Base-by-base conservation (phyloP, 2,888 invertebrate genomes). In the Drosophila austrosaltans region DNA sequence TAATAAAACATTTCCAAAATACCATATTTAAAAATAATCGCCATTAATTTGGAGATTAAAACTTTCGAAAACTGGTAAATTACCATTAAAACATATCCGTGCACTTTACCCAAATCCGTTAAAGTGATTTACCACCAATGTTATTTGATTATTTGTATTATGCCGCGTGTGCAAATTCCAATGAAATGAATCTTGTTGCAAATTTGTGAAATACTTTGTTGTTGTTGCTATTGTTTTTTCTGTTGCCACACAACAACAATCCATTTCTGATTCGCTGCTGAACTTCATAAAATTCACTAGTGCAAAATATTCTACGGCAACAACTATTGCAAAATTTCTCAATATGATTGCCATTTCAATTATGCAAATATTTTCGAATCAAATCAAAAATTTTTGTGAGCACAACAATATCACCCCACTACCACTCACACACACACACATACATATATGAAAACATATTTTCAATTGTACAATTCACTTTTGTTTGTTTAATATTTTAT, bases 401-500 rank as follows among this genome's bases (percentile, higher is more conserved):
- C 71, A 72, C 72, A 57, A 36, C 36, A 68, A 69, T 48, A 7
- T 48, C 44, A 8, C 44, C 8, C 20, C 20, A 42, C 32, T 39
- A 59, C 20, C 48, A 22, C 44, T 6, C 5, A 22, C 48, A 48
- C 10, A 3, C 48, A 22, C 22, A 48, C 8, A 44, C 20, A 20
- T 3, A 48, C 0, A 56, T 20, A 67, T 58, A 40, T 22, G 53
- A 53, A 20, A 72, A 72, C 42, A 58, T 25, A 30, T n/a, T 60
- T 44, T 60, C 40, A 39, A 59, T 59, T 28, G 40, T 44, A 36
- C 20, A 53, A 39, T 28, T 72, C 63, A 70, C 58, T 60, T 22
- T 72, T 72, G 59, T 53, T 53, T 39, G 68, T 63, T 73, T 25
- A 10, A 58, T 39, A 69, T 70, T 67, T 67, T 66, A 60, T 66